Percentiles rank a stretch among this genome's conserved stretches.
These are phyloP conservation scores for Tragulus kanchil DNA, from an alignment of 2,113 vertebrate species.

Conservation along the genomic window DNA sequence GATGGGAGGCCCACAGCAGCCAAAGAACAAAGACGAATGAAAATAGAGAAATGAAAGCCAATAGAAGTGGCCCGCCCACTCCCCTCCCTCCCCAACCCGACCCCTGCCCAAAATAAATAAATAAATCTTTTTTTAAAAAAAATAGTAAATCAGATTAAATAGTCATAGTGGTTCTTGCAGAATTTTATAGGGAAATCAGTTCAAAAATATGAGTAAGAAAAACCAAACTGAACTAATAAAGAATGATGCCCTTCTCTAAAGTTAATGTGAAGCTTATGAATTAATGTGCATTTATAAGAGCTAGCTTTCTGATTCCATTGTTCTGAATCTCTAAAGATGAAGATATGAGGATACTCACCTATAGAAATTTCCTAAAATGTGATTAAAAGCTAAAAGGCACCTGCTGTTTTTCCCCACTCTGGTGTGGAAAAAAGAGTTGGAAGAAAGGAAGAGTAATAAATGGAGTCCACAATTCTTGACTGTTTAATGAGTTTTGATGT, in stretches of 20 bases:
- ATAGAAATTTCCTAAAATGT: constrained; percentile 13
- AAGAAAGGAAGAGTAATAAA: not conserved
- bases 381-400: constrained; percentile 27
- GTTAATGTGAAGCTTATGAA: constrained; percentile 5
- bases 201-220: constrained; percentile 59
- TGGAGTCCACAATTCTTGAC: constrained; percentile 42
- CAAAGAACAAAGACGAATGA: too few relatives aligned
- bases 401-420: not conserved
- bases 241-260: not conserved
- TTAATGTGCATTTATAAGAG: constrained; percentile 1
- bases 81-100: too few relatives aligned
- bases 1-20: too few relatives aligned
- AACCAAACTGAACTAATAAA: constrained; percentile 24
- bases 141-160: constrained; percentile 13
- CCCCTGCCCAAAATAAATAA: too few relatives aligned
- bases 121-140: not conserved
- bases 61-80: too few relatives aligned
- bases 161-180: not conserved
- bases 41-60: too few relatives aligned
- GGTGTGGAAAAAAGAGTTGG: not conserved
- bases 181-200: constrained; percentile 62
- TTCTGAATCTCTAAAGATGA: constrained; percentile 20
- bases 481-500: constrained; percentile 39
- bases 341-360: not conserved
- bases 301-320: not conserved